Evolutionary conservation across 2,888 invertebrate species (phyloP), one percentile per base, ranked within the genome.

Genomic region (Xylocampa areola): DNA sequence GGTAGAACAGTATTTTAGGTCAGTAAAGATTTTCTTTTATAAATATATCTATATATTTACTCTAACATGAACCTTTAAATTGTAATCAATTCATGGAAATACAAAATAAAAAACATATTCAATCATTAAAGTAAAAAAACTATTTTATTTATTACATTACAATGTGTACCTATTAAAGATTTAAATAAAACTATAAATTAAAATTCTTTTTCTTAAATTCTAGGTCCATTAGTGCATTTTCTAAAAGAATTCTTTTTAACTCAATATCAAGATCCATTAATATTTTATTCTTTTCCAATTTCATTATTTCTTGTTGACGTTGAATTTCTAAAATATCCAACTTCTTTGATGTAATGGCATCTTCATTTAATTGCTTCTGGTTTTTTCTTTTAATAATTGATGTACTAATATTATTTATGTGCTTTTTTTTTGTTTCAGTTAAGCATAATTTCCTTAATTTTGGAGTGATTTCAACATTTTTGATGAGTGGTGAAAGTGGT

Each of bases 311-410:
- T 7, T 36, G 36, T 21, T 36, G 36, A 2, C 11, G 19, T 36
- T 36, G 36, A 21, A 36, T 36, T 1, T 36, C 36, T 10, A 36
- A 36, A 21, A 36, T 36, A 21, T 36, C 36, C 21, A 36, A 36
- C 21, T 7, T 36, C 11, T 36, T 36, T 2, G 4, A 21, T 4
- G 36, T 36, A 11, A 36, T n/a, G 19, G 17, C 36, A 36, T 36
- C 36, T 19, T 36, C 21, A 36, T 36, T 36, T 1, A 17, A 21
- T 36, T 36, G 19, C 5, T 19, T 36, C 5, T 36, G 36, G 11
- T 21, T 19, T 6, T 36, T 36, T 10, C 19, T 19, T 19, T 11
- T 36, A n/a, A 36, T 36, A 21, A 36, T 19, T 11, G 36, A 36
- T 11, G 36, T n/a, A 21, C 36, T 36, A 2, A 33, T 7, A 8